Evolutionary conservation across 1,140 invertebrate genomes (phyloP), one percentile per base, ranked within the genome.

Genomic region (Aphelinus atriplicis): DNA sequence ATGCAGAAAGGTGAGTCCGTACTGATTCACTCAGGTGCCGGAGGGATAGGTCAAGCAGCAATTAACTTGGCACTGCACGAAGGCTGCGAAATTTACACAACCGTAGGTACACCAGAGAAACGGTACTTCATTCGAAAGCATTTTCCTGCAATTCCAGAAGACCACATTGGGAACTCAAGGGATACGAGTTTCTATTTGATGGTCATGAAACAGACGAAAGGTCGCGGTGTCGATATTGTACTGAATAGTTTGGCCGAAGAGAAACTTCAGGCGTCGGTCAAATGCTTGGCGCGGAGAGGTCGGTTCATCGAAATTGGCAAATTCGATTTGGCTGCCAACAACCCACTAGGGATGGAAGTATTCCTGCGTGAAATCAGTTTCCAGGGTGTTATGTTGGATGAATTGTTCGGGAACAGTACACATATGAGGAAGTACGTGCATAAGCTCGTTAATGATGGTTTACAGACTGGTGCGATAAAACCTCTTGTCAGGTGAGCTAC

Each of bases 41-140:
- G 94, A 68, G 94, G 93, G 53, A 91, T 95, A 53, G 94, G 94
- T 7, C 93, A 94, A 87, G 94, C 94, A n/a, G 94, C 94, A 2
- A 95, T 96, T 61, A 87, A 88, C 62, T 85, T 95, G 51, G 92
- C 93, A 1, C 84, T 94, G 1, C 81, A 85, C 73, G 82, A 89
- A 78, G 90, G 90, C 0, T 94, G 93, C 80, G 89, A 91, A 76
- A 89, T 94, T 0, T 94, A 90, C 80, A 92, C 92, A 0, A 94
- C 93, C 7, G 92, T 94, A 3, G 91, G 92, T n/a, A 91, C 93
- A 0, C 80, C 85, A 43, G 91, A 94, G 74, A 95, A 96, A 83
- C 88, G 90, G 69, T 86, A 90, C 47, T 94, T 91, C 78, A 88
- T 95, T 1, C 89, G 89, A 79, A 83, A 91, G 72, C 85, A 82